Base-by-base conservation (phyloP, 2,888 invertebrate genomes). In the Campoplex nolae region DNA sequence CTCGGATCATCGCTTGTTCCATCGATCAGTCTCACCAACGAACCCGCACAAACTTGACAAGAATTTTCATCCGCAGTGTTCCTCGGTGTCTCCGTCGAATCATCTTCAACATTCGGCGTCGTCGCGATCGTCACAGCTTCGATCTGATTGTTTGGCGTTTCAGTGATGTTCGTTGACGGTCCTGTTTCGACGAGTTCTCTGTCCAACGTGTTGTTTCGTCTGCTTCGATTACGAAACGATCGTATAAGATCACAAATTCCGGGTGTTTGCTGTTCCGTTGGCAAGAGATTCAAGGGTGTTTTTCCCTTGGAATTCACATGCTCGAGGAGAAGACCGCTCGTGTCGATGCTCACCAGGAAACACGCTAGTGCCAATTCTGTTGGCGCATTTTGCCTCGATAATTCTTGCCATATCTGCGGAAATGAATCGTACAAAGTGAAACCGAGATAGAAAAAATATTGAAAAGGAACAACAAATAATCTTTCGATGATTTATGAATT, bases 231-330 rank as follows among this genome's bases (percentile, higher is more conserved):
- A 28, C 87, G 78, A 23, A 87, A 95, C 62, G 95, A 95, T 88
- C 95, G 95, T 38, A 96, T 90, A 9, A 96, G 90, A 83, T 96
- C 96, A 71, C 95, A 94, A 77, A 95, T 92, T n/a, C 93, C 90
- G 0, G 95, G 92, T 89, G 96, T 96, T 28, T 92, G 91, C 0
- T 91, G 88, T 74, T 94, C 93, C 11, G 89, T 85, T 51, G 95
- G 95, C 71, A 97, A 94, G 89, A 97, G 95, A 91, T 97, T 97
- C 54, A 97, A 94, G n/a, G 97, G 96, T n/a, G 96, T 96, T 86
- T 96, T 96, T 8, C 96, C 96, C 91, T 97, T 96, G 77, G 95
- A 95, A 92, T 98, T 97, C 85, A 96, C 95, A 9, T 95, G 89
- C 0, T 92, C 92, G 28, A 93, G 92, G 2, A 94, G 82, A 0